Evolutionary conservation across 2,797 vertebrate species (phyloP), one percentile per base, ranked within the genome.

Genomic region (Tragopan temminckii): DNA sequence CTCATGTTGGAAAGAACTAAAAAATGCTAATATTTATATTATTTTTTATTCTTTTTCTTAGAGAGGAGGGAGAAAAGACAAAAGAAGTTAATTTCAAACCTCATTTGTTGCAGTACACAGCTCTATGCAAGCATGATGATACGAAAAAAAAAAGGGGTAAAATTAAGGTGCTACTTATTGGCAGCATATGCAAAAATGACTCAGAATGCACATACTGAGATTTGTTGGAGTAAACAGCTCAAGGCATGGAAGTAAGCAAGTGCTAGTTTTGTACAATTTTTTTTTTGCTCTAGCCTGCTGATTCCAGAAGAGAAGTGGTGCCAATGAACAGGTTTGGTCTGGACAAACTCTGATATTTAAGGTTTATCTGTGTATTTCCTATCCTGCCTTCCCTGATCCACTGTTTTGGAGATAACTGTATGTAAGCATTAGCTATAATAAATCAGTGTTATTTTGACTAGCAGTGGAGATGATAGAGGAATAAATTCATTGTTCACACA

Each of bases 191-290:
- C 27, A 93, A 36, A 90, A 85, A 57, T 48, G 0, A n/a, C 55
- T 74, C 6, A 52, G 79, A 62, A 71, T 55, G 8, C 2, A 57
- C 7, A 2, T 48, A 57, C 1, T 25, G 50, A 14, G 7, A 13
- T 85, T 42, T 90, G 59, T 43, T 63, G 1, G 3, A 84, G 42
- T 14, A 63, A 27, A 27, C 17, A 72, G 69, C 58, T 21, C 4
- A 35, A 82, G 43, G 8, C 36, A 40, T 50, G 52, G 43, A 72
- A 89, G 5, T 52, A 88, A 88, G 55, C 5, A 71, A 21, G 2
- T 80, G 9, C 7, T 11, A 50, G 0, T 33, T 68, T 29, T 55
- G 2, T 13, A 10, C 0, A 0, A 55, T 5, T 15, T 4, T 13
- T 14, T 95, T 14, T 94, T 75, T 68, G 3, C 20, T 13, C 9